phyloP scores from a whole-genome alignment of 2,888 invertebrate species.

The Tiliacea aurago region DNA sequence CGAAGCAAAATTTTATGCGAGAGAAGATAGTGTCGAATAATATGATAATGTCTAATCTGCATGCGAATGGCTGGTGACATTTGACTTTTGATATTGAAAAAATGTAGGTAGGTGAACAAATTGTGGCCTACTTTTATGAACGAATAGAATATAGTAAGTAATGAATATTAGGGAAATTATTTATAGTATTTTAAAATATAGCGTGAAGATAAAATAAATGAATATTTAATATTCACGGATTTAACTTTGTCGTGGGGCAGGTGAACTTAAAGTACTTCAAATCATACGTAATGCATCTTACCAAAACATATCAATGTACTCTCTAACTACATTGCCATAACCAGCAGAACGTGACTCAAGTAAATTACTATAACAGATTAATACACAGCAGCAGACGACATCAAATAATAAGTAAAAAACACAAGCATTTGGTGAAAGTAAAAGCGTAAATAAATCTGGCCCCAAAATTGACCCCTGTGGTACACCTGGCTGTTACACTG shows the following conservation, averaged over 20 bases:
- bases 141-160: neutral
- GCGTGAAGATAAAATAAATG: conserved; percentile 16
- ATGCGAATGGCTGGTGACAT: conserved; percentile 38
- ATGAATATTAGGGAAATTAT: neutral
- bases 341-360: conserved; percentile 21
- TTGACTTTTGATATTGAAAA: conserved; percentile 46
- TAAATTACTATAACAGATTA: conserved; percentile 44
- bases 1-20: conserved; percentile 30
- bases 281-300: conserved; percentile 21
- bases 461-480: conserved; percentile 77
- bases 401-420: conserved; percentile 68
- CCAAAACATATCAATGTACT: conserved; percentile 42
- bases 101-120: conserved; percentile 36
- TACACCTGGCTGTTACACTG: conserved; percentile 73
- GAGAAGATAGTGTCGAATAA: conserved; percentile 14
- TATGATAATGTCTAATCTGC: conserved; percentile 15
- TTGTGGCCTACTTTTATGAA: conserved; percentile 24
- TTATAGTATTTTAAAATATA: neutral
- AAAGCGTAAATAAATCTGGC: conserved; percentile 80
- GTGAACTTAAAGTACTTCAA: conserved; percentile 3
- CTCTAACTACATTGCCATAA: conserved; percentile 47
- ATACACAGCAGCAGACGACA: conserved; percentile 50
- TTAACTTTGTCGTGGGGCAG: conserved; percentile 6
- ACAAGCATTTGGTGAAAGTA: conserved; percentile 83
- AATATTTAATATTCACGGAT: conserved; percentile 14